Evolutionary conservation across 2,113 vertebrate genomes (phyloP).

Genomic region (Campylorhamphus procurvoides): DNA sequence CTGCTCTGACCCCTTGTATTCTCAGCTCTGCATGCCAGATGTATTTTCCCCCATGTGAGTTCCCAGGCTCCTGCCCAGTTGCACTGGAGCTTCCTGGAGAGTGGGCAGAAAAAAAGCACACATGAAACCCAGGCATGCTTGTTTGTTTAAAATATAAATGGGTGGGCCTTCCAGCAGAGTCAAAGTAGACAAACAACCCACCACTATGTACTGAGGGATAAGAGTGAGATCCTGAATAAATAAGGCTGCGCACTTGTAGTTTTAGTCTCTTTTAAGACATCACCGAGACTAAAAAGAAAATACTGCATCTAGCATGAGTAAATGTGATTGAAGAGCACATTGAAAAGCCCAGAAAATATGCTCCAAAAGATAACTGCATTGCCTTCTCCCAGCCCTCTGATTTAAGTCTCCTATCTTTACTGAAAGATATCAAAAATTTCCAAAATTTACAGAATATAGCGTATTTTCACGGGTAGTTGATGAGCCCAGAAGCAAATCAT

Average conservation of each 20-base stretch:
- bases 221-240: not conserved
- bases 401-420: not conserved
- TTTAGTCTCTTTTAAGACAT: not conserved
- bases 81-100: not conserved
- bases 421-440: not conserved
- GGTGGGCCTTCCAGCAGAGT: not conserved
- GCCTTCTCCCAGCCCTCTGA: not conserved
- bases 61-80: not conserved
- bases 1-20: not conserved
- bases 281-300: not conserved
- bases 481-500: not conserved
- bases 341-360: not conserved
- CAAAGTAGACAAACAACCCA: not conserved
- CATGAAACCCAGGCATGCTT: not conserved
- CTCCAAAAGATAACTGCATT: not conserved
- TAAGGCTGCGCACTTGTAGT: not conserved
- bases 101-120: not conserved
- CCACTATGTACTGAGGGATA: not conserved
- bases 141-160: not conserved
- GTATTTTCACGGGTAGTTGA: not conserved
- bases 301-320: not conserved
- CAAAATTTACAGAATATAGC: not conserved
- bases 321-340: not conserved
- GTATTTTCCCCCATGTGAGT: fast-evolving
- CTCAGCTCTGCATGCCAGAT: not conserved